Evolutionary conservation across 2,113 vertebrate genomes (phyloP).

Genomic region (Chloropsis cyanopogon): DNA sequence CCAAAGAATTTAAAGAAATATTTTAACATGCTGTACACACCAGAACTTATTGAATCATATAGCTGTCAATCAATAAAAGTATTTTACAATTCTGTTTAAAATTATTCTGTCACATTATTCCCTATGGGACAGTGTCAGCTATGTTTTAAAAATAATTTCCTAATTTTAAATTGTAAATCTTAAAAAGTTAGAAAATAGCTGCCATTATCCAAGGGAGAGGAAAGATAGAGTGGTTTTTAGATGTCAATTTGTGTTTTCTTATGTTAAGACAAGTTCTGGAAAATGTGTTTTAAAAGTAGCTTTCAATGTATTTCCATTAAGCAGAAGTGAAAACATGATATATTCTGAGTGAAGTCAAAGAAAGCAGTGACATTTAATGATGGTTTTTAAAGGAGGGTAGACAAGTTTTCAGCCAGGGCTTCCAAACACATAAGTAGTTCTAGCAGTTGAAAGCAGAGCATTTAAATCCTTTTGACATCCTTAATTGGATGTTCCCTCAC

Average conservation of each 20-base stretch:
- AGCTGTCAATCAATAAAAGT: neutral
- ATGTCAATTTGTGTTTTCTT: neutral
- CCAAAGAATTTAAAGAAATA: neutral
- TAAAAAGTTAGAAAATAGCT: neutral
- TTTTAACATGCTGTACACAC: neutral
- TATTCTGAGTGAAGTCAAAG: neutral
- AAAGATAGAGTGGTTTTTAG: neutral
- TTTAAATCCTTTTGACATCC: constrained; percentile 55
- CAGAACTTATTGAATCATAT: neutral
- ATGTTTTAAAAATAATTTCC: neutral
- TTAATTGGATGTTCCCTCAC: constrained; percentile 28
- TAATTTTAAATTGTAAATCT: neutral
- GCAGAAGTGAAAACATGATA: neutral
- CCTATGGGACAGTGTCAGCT: neutral
- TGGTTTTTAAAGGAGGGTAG: constrained; percentile 2
- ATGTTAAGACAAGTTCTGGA: neutral
- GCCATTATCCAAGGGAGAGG: neutral
- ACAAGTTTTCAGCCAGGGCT: constrained; percentile 14
- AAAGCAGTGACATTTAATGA: constrained; percentile 26
- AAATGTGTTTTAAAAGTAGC: neutral
- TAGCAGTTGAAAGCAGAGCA: constrained; percentile 30
- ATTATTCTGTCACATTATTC: neutral
- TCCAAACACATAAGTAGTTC: neutral
- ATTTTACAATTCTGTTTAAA: neutral
- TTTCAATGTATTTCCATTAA: neutral